Evolutionary conservation across 2,888 invertebrate genomes (phyloP).

Genomic region (Leistus spinibarbis): DNA sequence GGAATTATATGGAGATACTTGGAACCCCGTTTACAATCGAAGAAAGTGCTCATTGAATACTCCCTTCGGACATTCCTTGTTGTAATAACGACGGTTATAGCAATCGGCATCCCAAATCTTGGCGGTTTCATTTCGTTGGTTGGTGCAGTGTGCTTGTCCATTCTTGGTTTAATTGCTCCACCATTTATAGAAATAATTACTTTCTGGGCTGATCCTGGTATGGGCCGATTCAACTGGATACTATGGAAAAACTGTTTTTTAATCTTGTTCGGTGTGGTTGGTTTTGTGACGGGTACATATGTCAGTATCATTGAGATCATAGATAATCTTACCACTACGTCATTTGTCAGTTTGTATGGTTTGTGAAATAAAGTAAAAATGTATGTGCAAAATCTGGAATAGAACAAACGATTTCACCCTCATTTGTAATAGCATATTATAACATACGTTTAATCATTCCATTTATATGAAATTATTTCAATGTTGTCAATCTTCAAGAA

Average conservation of each 20-base stretch:
- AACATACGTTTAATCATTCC: too few species aligned
- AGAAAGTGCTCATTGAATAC: constrained; percentile 76
- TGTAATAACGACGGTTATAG: constrained; percentile 73
- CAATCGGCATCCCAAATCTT: constrained; percentile 85
- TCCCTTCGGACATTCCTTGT: constrained; percentile 74
- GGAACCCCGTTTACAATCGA: constrained; percentile 71
- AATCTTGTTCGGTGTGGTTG: constrained; percentile 75
- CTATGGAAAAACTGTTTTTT: constrained; percentile 77
- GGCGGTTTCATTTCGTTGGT: constrained; percentile 94
- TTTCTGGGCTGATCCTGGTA: constrained; percentile 78
- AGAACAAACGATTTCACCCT: too few species aligned
- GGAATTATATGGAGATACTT: constrained; percentile 92
- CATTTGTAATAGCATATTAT: too few species aligned
- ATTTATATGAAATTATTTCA: too few species aligned
- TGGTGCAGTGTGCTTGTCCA: constrained; percentile 90
- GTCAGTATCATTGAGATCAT: constrained; percentile 77
- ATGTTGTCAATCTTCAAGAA: too few species aligned
- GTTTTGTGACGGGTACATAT: constrained; percentile 80
- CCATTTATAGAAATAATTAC: constrained; percentile 88
- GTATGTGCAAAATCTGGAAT: too few species aligned
- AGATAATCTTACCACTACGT: background rate
- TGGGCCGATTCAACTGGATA: constrained; percentile 77
- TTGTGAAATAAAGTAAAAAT: too few species aligned
- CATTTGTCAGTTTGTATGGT: too few species aligned
- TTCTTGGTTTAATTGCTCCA: constrained; percentile 90